These are phyloP conservation scores for Pterocles burchelli DNA, from an alignment of 2,113 vertebrate genomes.

Conservation along the genomic window DNA sequence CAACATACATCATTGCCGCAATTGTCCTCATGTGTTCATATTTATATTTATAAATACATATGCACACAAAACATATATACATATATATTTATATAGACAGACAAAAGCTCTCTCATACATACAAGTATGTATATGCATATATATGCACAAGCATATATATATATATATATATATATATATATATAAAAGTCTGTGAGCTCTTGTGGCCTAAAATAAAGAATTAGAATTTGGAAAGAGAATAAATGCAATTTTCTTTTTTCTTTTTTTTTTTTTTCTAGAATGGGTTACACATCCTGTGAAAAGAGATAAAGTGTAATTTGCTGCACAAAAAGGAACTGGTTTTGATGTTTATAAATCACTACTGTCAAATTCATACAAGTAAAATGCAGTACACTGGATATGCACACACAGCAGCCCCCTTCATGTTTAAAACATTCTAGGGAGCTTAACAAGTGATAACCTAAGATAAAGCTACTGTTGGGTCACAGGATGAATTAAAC, in stretches of 20 bases:
- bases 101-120: background rate
- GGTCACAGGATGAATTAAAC: constrained; percentile 73
- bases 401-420: constrained; percentile 33
- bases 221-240: background rate
- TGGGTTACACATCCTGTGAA: background rate
- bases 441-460: constrained; percentile 70
- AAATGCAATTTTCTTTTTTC: background rate
- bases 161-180: background rate
- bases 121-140: background rate
- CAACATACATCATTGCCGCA: background rate
- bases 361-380: constrained; percentile 56
- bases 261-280: background rate
- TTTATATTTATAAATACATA: background rate
- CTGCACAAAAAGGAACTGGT: constrained; percentile 6
- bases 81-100: background rate
- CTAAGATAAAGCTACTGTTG: constrained; percentile 67
- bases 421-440: constrained; percentile 72
- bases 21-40: background rate
- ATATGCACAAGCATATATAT: too few relatives aligned
- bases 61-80: background rate
- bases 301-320: constrained; percentile 33
- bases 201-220: background rate
- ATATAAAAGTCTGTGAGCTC: background rate
- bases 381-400: constrained; percentile 33
- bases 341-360: constrained; percentile 70